These are phyloP conservation scores for Halictus rubicundus DNA, from an alignment of 1,140 invertebrate species.

Conservation along the genomic window DNA sequence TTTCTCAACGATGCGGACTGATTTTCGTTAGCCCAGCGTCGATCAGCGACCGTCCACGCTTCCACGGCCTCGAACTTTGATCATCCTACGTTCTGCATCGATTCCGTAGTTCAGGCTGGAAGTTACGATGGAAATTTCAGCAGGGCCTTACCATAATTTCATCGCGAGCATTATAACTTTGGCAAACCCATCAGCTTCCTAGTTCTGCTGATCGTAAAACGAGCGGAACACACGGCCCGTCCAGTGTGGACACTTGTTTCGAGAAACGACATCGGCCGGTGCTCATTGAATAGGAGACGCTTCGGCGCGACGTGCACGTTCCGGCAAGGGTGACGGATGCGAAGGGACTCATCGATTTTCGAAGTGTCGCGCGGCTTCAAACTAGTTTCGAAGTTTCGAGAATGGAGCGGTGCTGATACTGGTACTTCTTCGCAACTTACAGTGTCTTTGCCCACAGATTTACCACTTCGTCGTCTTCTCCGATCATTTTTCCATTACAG, in stretches of 20 bases:
- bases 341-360: too few relatives aligned
- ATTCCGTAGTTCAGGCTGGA: constrained; percentile 27
- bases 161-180: constrained; percentile 40
- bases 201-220: constrained; percentile 23
- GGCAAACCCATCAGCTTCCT: constrained; percentile 16
- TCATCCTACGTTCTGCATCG: constrained; percentile 38
- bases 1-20: constrained; percentile 8
- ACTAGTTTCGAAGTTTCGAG: too few relatives aligned
- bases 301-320: not conserved
- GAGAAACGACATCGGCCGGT: not conserved
- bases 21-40: constrained; percentile 25
- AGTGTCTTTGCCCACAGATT: too few relatives aligned
- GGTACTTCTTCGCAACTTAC: too few relatives aligned
- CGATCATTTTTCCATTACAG: too few relatives aligned
- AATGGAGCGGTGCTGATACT: too few relatives aligned
- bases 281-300: not conserved
- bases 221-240: not conserved
- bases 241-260: not conserved
- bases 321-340: too few relatives aligned
- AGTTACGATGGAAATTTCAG: constrained; percentile 47
- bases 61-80: constrained; percentile 31
- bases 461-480: too few relatives aligned
- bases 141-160: constrained; percentile 36
- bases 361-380: too few relatives aligned
- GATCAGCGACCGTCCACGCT: constrained; percentile 10